These are phyloP conservation scores for Glomeris maerens DNA, from an alignment of 1,140 invertebrate genomes.

Conservation along the genomic window DNA sequence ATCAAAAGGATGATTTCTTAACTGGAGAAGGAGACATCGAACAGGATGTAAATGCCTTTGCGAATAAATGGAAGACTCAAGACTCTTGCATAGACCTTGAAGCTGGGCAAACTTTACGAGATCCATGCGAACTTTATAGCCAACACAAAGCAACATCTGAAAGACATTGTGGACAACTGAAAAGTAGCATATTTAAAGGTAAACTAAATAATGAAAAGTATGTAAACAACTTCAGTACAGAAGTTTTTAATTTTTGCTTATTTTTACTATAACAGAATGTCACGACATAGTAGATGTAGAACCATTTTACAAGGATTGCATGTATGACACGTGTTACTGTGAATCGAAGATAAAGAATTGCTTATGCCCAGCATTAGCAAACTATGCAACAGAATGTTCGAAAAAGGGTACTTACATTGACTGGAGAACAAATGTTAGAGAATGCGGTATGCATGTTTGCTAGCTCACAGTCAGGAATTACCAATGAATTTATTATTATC, in stretches of 20 bases:
- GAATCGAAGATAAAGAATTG: constrained; percentile 32
- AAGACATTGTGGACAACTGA: constrained; percentile 22
- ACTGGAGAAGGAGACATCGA: constrained; percentile 72
- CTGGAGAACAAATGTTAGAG: constrained; percentile 58
- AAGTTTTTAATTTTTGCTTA: background rate
- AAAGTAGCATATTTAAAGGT: constrained; percentile 25
- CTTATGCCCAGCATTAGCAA: constrained; percentile 60
- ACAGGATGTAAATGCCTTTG: constrained; percentile 54
- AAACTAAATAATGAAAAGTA: constrained; percentile 5
- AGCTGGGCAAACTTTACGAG: constrained; percentile 20
- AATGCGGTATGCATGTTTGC: constrained; percentile 45
- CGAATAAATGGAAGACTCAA: constrained; percentile 73
- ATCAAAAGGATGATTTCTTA: constrained; percentile 75
- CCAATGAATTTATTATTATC: constrained; percentile 2
- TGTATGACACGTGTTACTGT: constrained; percentile 77
- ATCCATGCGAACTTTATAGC: constrained; percentile 23
- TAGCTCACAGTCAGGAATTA: background rate
- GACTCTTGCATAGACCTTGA: constrained; percentile 49
- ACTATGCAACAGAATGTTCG: constrained; percentile 65
- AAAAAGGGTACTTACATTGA: constrained; percentile 48
- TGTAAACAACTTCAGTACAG: background rate
- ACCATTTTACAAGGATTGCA: constrained; percentile 59
- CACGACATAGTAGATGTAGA: constrained; percentile 62
- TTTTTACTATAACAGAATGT: constrained; percentile 43
- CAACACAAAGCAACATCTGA: constrained; percentile 21